Percentiles rank a stretch among this genome's conserved stretches.
phyloP scores from a whole-genome alignment of 2,797 vertebrate genomes.

The Botia kubotai region DNA sequence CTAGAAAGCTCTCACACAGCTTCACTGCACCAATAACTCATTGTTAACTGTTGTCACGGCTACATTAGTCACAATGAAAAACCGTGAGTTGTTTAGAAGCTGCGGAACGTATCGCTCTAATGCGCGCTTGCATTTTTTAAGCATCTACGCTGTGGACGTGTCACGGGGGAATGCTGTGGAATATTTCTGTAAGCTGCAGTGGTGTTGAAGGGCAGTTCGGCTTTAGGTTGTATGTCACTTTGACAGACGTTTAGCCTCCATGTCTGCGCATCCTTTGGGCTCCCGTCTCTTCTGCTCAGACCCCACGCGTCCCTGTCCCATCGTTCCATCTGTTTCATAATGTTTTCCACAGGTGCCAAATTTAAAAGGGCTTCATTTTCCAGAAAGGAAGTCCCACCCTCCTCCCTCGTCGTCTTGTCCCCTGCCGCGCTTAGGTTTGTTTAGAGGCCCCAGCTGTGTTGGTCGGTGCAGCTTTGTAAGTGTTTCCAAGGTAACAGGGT shows the following conservation, averaged over 20 bases:
- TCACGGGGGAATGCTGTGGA: slow-evolving; percentile 5
- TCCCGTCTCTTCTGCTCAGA: slow-evolving; percentile 29
- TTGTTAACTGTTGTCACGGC: slow-evolving; percentile 22
- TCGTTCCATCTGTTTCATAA: slow-evolving; percentile 54
- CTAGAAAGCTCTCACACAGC: neutral
- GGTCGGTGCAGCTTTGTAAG: neutral
- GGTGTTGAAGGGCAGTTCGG: slow-evolving; percentile 23
- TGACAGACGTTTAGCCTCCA: slow-evolving; percentile 55
- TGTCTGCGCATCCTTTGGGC: slow-evolving; percentile 2
- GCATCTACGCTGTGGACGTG: slow-evolving; percentile 43
- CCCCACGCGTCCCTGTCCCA: slow-evolving; percentile 26
- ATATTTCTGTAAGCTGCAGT: slow-evolving; percentile 27
- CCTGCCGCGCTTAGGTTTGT: slow-evolving; percentile 12
- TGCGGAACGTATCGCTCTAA: slow-evolving; percentile 48
- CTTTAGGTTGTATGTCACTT: slow-evolving; percentile 55
- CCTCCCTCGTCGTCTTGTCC: slow-evolving; percentile 32
- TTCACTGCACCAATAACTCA: slow-evolving; percentile 34
- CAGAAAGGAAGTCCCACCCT: slow-evolving; percentile 46
- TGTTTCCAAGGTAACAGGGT: slow-evolving; percentile 50
- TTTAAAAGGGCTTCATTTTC: slow-evolving; percentile 46
- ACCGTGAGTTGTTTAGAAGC: slow-evolving; percentile 49
- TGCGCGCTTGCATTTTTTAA: slow-evolving; percentile 30
- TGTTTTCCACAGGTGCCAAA: slow-evolving; percentile 51
- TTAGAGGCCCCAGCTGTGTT: slow-evolving; percentile 46
- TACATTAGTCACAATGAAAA: slow-evolving; percentile 51